phyloP scores from a whole-genome alignment of 2,888 invertebrate genomes.

The Calameuta pallipes region DNA sequence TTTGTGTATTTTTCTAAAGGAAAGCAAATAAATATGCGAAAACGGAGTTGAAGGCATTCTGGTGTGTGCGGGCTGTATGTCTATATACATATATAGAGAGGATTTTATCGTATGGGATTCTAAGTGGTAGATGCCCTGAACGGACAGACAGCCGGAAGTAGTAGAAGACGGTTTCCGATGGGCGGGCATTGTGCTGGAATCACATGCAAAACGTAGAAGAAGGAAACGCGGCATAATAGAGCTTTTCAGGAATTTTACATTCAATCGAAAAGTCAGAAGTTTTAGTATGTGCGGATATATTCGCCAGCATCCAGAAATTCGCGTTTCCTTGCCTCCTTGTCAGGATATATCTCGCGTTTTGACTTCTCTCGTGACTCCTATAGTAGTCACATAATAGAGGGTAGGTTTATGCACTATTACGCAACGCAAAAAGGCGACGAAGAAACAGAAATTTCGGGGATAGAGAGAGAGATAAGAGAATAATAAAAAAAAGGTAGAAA shows the following conservation, averaged over 20 bases:
- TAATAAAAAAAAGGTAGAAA: not conserved
- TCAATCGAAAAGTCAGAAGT: conserved; percentile 22
- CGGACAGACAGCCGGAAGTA: conserved; percentile 52
- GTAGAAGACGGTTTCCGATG: conserved; percentile 57
- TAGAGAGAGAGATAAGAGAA: not conserved
- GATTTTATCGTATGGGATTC: not conserved
- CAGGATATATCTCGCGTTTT: not conserved
- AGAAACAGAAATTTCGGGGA: not conserved
- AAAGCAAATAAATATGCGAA: conserved; percentile 41
- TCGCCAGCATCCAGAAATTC: not conserved
- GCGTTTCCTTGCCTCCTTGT: not conserved
- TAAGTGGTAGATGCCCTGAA: conserved; percentile 10
- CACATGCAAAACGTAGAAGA: conserved; percentile 46
- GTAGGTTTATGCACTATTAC: not conserved
- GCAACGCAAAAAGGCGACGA: not conserved
- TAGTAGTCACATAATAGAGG: not conserved
- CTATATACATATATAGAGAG: not conserved
- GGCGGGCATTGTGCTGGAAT: conserved; percentile 52
- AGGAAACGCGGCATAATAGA: conserved; percentile 31
- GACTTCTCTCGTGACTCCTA: not conserved
- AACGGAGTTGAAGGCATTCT: conserved; percentile 33
- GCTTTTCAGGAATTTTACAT: conserved; percentile 22
- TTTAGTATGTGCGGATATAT: not conserved
- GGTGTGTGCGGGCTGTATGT: conserved; percentile 8
- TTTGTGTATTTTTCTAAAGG: conserved; percentile 39